Conservation (phyloP, 2,797 vertebrate species). For the Anas capensis region DNA sequence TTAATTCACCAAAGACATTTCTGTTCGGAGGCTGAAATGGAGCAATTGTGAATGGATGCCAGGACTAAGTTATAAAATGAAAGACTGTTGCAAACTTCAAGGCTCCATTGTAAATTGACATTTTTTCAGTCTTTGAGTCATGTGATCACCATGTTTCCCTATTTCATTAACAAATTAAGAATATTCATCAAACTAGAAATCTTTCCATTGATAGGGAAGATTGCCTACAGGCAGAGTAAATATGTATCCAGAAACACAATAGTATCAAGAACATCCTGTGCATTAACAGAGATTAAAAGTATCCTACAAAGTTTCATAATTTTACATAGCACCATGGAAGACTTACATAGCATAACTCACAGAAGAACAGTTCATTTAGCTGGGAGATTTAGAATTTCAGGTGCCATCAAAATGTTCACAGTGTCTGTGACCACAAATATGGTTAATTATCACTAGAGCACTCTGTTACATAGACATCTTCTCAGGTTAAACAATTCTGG, state of each 20-base stretch:
- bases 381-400: neutral
- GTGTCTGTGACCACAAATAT: rapidly evolving
- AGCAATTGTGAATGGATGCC: neutral
- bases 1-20: neutral
- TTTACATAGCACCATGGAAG: neutral
- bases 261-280: neutral
- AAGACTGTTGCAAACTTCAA: neutral
- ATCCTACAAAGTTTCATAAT: neutral
- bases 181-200: neutral
- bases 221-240: neutral
- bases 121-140: neutral
- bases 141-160: neutral
- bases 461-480: neutral
- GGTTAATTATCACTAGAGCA: neutral
- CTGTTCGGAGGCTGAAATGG: constrained; percentile 5
- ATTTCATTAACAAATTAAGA: neutral
- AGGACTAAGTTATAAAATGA: neutral
- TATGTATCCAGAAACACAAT: neutral
- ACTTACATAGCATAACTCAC: neutral
- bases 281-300: neutral
- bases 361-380: neutral
- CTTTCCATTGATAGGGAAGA: neutral
- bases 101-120: neutral
- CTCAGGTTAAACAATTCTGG: neutral
- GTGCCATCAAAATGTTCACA: neutral